Evolutionary conservation across 2,797 vertebrate species (phyloP), one percentile per base, ranked within the genome.

Genomic region (Varecia variegata): DNA sequence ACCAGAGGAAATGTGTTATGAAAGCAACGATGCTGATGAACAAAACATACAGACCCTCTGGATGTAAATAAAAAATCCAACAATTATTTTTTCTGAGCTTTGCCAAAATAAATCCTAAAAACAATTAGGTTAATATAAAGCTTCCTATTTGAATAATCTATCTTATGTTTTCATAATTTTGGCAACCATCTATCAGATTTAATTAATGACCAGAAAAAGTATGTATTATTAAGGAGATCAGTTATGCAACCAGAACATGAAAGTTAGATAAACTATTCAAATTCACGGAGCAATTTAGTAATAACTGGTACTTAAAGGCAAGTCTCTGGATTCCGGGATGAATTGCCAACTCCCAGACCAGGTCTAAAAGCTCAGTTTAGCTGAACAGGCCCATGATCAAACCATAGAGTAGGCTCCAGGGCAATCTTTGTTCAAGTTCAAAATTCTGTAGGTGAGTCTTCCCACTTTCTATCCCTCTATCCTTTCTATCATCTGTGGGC

Each of bases 1-100:
- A 89, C 80, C 77, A 71, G 45, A 90, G 67, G 60, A 83, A 95
- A 94, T 23, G 35, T 96, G 93, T 95, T 60, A 73, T 3, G 50
- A 93, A 96, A 97, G 88, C 90, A 93, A 74, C 35, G 38, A 21
- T 1, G 0, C 12, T 38, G 60, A 81, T 40, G 76, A 97, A 85
- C 74, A 88, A 88, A 95, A 84, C 38, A 65, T 27, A 71, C 1
- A 88, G 70, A 93, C 7, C 77, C 73, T 93, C 43, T 52, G 62
- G 15, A 89, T 74, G 25, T 25, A 91, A 84, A 68, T 73, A 62
- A 85, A 82, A 96, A 89, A 54, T 86, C 47, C 52, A 73, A 70
- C 38, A 67, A 82, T 83, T 92, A 45, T 18, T 67, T 93, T 86
- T 58, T 83, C 17, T 62, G 17, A 47, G 10, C 13, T 86, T 96